These are phyloP conservation scores for Seira musarum DNA, from an alignment of 2,888 invertebrate species.

Conservation along the genomic window DNA sequence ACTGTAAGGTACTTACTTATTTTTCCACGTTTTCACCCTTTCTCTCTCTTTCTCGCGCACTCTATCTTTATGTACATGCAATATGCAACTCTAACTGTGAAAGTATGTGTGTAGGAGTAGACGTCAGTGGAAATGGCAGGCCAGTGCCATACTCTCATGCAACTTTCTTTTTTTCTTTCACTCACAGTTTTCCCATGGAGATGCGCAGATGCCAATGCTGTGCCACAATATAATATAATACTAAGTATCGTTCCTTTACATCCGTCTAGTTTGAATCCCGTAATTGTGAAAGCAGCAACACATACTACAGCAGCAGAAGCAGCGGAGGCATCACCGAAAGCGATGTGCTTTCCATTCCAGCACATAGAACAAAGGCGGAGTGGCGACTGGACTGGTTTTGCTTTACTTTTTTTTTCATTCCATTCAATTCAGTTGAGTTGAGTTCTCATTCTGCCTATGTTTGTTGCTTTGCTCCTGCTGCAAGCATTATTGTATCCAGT, in stretches of 20 bases:
- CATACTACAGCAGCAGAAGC: too few species aligned
- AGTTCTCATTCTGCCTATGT: conserved; percentile 30
- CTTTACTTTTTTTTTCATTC: too few species aligned
- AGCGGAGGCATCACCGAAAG: too few species aligned
- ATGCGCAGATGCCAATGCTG: background rate
- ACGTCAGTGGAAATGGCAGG: conserved; percentile 12
- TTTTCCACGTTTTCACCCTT: too few species aligned
- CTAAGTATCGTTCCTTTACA: too few species aligned
- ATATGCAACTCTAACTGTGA: too few species aligned
- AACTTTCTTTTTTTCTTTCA: background rate
- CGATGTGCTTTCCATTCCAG: conserved; percentile 26
- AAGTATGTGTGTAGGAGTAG: too few species aligned
- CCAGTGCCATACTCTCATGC: background rate
- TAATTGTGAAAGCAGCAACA: background rate
- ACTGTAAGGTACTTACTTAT: background rate
- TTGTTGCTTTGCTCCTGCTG: conserved; percentile 59
- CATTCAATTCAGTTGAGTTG: background rate
- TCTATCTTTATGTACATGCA: too few species aligned
- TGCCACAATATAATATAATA: too few species aligned
- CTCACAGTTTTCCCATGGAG: background rate
- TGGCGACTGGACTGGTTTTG: background rate
- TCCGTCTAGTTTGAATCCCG: background rate
- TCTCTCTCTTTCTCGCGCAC: too few species aligned
- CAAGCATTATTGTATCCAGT: conserved; percentile 51
- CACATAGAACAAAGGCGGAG: conserved; percentile 13